Conservation (phyloP, 2,888 invertebrate genomes). For the Cheilosia impressa region DNA sequence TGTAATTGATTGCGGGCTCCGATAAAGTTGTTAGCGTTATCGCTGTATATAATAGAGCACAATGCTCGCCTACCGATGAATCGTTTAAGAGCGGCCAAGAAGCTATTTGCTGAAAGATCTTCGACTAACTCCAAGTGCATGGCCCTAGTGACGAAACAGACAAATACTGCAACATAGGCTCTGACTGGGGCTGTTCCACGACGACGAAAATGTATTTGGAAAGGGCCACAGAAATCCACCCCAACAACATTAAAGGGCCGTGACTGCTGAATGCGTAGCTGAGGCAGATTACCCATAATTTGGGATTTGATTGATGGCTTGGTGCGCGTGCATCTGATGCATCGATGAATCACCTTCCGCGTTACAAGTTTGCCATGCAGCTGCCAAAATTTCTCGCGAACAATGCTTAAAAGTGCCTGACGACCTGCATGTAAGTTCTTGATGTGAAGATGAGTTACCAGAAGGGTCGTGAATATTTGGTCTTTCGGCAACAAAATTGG, state of each 20-base stretch:
- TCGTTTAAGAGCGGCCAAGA: neutral
- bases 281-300: neutral
- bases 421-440: neutral
- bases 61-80: neutral
- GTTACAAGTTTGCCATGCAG: conserved; percentile 7
- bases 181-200: neutral
- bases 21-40: neutral
- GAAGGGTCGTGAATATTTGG: neutral
- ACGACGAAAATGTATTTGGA: neutral
- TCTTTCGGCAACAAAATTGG: neutral
- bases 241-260: neutral
- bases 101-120: no score
- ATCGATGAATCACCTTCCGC: neutral
- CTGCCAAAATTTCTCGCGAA: conserved; percentile 22
- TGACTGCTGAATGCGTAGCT: neutral
- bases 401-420: conserved; percentile 11
- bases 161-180: neutral
- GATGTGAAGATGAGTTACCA: neutral
- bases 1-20: neutral
- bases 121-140: neutral
- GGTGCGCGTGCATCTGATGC: neutral
- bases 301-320: neutral
- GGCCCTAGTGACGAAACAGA: neutral
- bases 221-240: neutral
- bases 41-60: neutral